A percentile compares a stretch with the other conserved stretches of the same genome.
Conservation (phyloP, 2,113 vertebrate species). For the Chloropsis cyanopogon region DNA sequence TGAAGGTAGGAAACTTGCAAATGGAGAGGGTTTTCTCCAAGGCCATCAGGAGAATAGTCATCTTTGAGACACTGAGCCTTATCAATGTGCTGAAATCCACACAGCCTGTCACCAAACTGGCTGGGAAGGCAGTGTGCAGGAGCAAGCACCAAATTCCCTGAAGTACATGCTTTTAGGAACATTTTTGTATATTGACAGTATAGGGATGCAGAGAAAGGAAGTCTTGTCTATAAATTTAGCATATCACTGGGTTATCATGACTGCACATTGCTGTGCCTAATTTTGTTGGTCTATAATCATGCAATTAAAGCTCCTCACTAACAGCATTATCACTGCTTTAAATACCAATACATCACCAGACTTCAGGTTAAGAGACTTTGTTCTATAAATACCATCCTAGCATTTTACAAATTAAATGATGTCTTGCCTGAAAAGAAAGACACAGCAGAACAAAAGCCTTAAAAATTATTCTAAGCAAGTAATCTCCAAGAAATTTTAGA, state of each 20-base stretch:
- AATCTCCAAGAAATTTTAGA: neutral
- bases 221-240: neutral
- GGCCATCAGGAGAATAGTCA: neutral
- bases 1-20: neutral
- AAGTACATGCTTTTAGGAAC: neutral
- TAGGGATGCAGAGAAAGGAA: neutral
- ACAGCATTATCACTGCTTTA: slow-evolving; percentile 18
- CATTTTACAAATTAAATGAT: neutral
- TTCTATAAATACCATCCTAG: neutral
- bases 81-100: neutral
- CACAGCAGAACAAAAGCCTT: neutral
- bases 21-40: neutral
- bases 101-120: neutral
- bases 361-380: slow-evolving; percentile 9
- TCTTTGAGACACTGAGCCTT: neutral
- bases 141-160: neutral
- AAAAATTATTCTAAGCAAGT: neutral
- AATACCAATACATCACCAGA: slow-evolving; percentile 6
- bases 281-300: neutral
- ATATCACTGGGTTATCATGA: neutral
- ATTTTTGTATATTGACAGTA: neutral
- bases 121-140: neutral
- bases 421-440: neutral
- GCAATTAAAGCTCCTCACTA: slow-evolving; percentile 15
- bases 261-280: neutral